These are phyloP conservation scores for Eupeodes latifasciatus DNA, from an alignment of 2,888 invertebrate genomes.

Conservation along the genomic window DNA sequence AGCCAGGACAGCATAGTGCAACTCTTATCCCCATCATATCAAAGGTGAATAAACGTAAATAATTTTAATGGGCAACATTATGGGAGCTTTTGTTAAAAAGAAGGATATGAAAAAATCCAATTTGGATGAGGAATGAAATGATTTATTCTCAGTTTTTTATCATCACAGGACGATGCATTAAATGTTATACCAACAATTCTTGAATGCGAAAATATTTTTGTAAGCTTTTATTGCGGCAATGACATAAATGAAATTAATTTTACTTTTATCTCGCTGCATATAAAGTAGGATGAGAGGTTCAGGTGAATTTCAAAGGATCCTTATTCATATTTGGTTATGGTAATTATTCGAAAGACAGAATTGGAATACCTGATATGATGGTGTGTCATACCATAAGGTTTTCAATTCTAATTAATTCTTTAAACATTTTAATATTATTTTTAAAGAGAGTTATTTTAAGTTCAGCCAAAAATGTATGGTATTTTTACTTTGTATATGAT, in stretches of 20 bases:
- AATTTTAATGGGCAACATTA: conserved; percentile 72
- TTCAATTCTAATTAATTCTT: too few relatives aligned
- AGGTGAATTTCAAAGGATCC: conserved; percentile 15
- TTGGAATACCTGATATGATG: too few relatives aligned
- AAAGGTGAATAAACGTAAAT: conserved; percentile 70
- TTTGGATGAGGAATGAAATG: conserved; percentile 55
- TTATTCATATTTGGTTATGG: neutral
- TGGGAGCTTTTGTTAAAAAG: conserved; percentile 33
- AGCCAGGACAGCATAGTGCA: conserved; percentile 10
- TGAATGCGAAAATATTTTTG: conserved; percentile 25
- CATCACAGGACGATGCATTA: conserved; percentile 7
- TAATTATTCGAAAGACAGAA: neutral
- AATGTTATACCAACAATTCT: neutral
- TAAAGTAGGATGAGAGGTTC: neutral
- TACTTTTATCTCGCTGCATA: conserved; percentile 16
- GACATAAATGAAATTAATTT: conserved; percentile 37
- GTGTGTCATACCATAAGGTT: too few relatives aligned
- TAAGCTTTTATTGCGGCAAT: conserved; percentile 13
- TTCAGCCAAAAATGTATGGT: too few relatives aligned
- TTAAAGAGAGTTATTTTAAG: too few relatives aligned
- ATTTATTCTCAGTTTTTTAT: conserved; percentile 58
- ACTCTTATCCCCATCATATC: neutral
- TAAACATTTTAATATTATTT: too few relatives aligned
- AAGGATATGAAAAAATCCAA: conserved; percentile 61
- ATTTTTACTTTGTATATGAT: too few relatives aligned